phyloP scores from a whole-genome alignment of 2,888 invertebrate genomes.

The Stramonita haemastoma region DNA sequence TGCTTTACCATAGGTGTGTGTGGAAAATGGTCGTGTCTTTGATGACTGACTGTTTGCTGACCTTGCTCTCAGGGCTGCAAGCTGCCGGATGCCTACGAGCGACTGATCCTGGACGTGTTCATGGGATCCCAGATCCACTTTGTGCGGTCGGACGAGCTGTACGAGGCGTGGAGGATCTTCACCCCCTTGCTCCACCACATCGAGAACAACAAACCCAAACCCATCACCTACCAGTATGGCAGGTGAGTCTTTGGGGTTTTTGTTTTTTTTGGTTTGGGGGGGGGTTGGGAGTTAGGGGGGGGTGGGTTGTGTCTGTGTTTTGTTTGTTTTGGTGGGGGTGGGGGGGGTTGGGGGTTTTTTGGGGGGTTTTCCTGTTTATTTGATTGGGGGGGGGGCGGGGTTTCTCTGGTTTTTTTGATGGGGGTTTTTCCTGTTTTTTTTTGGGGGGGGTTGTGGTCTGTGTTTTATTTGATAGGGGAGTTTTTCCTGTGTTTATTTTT shows the following conservation, averaged over 20 bases:
- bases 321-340: too few relatives aligned
- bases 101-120: constrained; percentile 97
- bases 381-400: not conserved
- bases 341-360: too few relatives aligned
- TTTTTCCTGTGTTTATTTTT: not conserved
- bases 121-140: constrained; percentile 99
- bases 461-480: constrained; percentile 81
- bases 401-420: not conserved
- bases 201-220: constrained; percentile 86
- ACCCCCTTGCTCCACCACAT: constrained; percentile 92
- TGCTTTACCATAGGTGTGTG: too few relatives aligned
- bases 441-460: too few relatives aligned
- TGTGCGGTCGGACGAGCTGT: constrained; percentile 96
- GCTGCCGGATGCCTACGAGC: constrained; percentile 98
- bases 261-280: not conserved
- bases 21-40: too few relatives aligned
- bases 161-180: constrained; percentile 98
- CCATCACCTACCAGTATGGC: constrained; percentile 88
- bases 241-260: constrained; percentile 72
- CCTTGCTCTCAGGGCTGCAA: constrained; percentile 82
- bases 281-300: not conserved
- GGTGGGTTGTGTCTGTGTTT: too few relatives aligned
- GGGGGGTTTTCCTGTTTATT: not conserved
- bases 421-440: too few relatives aligned
- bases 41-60: not conserved